These are phyloP conservation scores for Galeruca laticollis DNA, from an alignment of 2,888 invertebrate genomes.

Conservation along the genomic window DNA sequence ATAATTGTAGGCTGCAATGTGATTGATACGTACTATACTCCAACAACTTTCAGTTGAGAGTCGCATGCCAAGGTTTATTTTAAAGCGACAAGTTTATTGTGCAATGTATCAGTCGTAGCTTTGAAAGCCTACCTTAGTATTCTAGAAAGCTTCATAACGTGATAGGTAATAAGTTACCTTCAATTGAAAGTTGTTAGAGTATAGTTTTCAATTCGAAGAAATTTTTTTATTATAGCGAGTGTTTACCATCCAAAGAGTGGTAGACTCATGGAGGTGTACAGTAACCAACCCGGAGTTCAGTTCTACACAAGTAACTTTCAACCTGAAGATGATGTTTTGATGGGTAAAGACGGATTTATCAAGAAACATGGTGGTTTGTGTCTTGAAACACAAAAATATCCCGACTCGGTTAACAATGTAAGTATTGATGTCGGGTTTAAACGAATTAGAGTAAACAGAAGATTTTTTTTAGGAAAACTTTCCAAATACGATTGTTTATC, in stretches of 20 bases:
- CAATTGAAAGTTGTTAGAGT: too few species aligned
- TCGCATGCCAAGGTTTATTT: too few species aligned
- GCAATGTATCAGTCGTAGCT: too few species aligned
- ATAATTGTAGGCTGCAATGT: too few species aligned
- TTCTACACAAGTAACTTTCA: slow-evolving; percentile 87
- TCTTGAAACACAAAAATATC: slow-evolving; percentile 92
- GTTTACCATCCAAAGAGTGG: slow-evolving; percentile 78
- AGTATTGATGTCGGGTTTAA: slow-evolving; percentile 64
- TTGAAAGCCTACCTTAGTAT: too few species aligned
- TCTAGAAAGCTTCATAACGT: too few species aligned
- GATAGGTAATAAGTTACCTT: too few species aligned
- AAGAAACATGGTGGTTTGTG: slow-evolving; percentile 78
- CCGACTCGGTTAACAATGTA: slow-evolving; percentile 89
- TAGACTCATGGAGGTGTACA: slow-evolving; percentile 77
- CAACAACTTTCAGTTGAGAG: too few species aligned
- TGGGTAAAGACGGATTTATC: slow-evolving; percentile 55
- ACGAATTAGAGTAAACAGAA: background rate
- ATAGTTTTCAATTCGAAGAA: too few species aligned
- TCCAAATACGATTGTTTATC: slow-evolving; percentile 78
- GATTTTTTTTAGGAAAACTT: slow-evolving; percentile 76
- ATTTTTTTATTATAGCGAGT: slow-evolving; percentile 66
- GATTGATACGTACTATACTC: too few species aligned
- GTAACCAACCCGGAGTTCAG: slow-evolving; percentile 91
- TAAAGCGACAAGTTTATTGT: too few species aligned
- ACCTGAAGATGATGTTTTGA: slow-evolving; percentile 69